Conservation (phyloP, 2,888 invertebrate genomes). For the Phrixothrix hirtus region DNA sequence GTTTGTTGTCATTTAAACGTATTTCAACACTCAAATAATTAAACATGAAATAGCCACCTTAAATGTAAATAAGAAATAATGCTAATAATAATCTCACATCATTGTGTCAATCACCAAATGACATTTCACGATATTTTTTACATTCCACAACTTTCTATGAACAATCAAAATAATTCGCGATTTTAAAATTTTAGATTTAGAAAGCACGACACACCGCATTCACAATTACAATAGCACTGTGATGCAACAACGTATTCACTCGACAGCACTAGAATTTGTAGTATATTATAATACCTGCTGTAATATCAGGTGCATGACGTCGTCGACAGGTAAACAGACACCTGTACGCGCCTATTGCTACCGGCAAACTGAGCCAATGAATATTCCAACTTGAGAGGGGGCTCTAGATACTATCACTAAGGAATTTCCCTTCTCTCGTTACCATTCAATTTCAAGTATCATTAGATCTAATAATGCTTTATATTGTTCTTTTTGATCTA, state of each 20-base stretch:
- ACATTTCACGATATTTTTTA: conserved; percentile 29
- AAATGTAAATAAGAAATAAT: conserved; percentile 7
- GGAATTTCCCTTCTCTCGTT: conserved; percentile 25
- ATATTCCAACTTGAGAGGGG: conserved; percentile 8
- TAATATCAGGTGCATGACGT: conserved; percentile 12
- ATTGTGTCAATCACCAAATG: conserved; percentile 21
- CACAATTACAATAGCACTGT: conserved; percentile 33
- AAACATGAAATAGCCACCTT: not conserved
- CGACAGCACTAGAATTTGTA: conserved; percentile 6
- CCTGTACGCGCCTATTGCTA: conserved; percentile 17
- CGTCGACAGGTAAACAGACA: conserved; percentile 15
- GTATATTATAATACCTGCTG: conserved; percentile 1
- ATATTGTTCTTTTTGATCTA: not conserved
- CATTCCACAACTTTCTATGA: conserved; percentile 30
- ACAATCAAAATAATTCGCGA: conserved; percentile 8
- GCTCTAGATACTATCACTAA: conserved; percentile 8
- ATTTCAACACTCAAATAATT: conserved; percentile 17
- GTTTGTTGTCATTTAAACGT: not conserved
- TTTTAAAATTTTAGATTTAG: conserved; percentile 23
- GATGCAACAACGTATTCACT: conserved; percentile 23
- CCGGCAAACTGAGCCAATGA: conserved; percentile 21
- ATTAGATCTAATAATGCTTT: conserved; percentile 1
- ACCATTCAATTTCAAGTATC: conserved; percentile 8
- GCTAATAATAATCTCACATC: conserved; percentile 15
- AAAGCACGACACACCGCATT: conserved; percentile 33